Evolutionary conservation across 2,113 vertebrate genomes (phyloP).

Genomic region (Rhinichthys klamathensis): DNA sequence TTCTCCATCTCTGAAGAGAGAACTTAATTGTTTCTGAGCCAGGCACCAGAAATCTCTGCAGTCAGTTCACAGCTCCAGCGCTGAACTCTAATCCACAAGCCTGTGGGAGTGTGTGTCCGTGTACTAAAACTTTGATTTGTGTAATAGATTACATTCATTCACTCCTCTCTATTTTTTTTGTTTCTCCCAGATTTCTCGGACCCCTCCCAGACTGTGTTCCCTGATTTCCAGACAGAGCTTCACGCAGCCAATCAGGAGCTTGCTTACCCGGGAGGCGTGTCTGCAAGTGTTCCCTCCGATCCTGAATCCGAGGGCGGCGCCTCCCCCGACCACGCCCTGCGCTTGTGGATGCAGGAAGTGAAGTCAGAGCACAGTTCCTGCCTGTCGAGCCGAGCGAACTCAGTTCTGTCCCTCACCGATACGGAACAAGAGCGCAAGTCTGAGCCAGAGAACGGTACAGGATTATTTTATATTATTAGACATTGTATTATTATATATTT

Average conservation of each 20-base stretch:
- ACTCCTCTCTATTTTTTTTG: neutral
- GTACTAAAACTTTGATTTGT: neutral
- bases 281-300: slow-evolving; percentile 81
- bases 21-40: slow-evolving; percentile 27
- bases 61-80: neutral
- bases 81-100: slow-evolving; percentile 13
- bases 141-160: neutral
- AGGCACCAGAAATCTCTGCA: slow-evolving; percentile 4
- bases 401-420: slow-evolving; percentile 85
- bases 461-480: slow-evolving; percentile 8
- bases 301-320: slow-evolving; percentile 81
- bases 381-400: slow-evolving; percentile 86
- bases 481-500: neutral
- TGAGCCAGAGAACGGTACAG: slow-evolving; percentile 86
- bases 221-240: slow-evolving; percentile 80
- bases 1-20: slow-evolving; percentile 5
- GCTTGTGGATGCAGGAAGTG: slow-evolving; percentile 87
- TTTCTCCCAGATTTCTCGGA: slow-evolving; percentile 77
- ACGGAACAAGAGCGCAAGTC: slow-evolving; percentile 89
- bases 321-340: slow-evolving; percentile 82
- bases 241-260: slow-evolving; percentile 74
- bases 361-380: slow-evolving; percentile 87
- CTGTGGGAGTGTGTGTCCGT: neutral
- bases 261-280: slow-evolving; percentile 79
- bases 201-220: slow-evolving; percentile 76